Evolutionary conservation across 2,113 vertebrate species (phyloP).

Genomic region (Condylura cristata): DNA sequence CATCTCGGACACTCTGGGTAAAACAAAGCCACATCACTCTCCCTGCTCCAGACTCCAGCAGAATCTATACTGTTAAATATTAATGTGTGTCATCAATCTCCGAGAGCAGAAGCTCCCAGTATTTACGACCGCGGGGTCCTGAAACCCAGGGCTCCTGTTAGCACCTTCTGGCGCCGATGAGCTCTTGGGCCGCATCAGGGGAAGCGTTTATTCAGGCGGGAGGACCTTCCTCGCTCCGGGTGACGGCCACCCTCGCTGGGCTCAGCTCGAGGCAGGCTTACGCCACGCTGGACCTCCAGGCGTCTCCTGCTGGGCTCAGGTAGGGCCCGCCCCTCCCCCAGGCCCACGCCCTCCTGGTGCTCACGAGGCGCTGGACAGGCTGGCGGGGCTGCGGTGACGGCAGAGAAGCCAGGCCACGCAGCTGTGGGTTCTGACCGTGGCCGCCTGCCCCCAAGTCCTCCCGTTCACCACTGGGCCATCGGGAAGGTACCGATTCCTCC

Average conservation of each 20-base stretch:
- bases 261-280: too few relatives aligned
- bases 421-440: not conserved
- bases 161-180: slow-evolving; percentile 45
- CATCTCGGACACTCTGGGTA: not conserved
- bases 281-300: too few relatives aligned
- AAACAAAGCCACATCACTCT: slow-evolving; percentile 51
- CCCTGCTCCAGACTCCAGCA: not conserved
- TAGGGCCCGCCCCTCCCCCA: too few relatives aligned
- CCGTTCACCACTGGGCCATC: not conserved
- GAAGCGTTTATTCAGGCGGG: slow-evolving; percentile 51
- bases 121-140: slow-evolving; percentile 48
- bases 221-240: not conserved
- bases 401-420: not conserved
- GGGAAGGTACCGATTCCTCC: not conserved
- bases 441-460: not conserved
- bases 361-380: too few relatives aligned
- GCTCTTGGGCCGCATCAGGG: slow-evolving; percentile 53
- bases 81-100: slow-evolving; percentile 53
- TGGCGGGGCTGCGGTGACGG: not conserved
- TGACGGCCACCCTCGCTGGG: not conserved
- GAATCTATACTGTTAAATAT: slow-evolving; percentile 43
- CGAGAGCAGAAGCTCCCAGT: slow-evolving; percentile 33
- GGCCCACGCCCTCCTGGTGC: too few relatives aligned
- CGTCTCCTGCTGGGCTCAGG: too few relatives aligned
- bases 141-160: slow-evolving; percentile 70